Percentiles rank a stretch among this genome's conserved stretches.
phyloP scores from a whole-genome alignment of 2,797 vertebrate genomes.

The Ceyx erithaca region DNA sequence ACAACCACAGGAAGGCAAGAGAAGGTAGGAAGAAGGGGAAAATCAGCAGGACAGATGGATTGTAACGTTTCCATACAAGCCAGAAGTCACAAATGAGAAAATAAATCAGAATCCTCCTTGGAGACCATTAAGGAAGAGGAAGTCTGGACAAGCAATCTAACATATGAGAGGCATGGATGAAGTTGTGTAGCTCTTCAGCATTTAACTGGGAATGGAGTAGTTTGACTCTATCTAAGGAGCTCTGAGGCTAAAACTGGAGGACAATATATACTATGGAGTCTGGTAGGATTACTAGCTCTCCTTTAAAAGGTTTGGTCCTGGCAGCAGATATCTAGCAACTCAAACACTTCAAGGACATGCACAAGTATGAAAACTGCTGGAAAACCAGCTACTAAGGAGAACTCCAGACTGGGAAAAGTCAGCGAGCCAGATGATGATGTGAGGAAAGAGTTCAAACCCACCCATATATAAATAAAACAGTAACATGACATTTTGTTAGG shows the following conservation, averaged over 20 bases:
- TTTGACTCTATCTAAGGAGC: not conserved
- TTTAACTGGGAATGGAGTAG: not conserved
- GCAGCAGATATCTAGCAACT: not conserved
- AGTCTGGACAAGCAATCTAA: not conserved
- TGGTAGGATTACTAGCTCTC: not conserved
- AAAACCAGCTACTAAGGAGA: not conserved
- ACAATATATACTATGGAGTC: not conserved
- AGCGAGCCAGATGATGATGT: not conserved
- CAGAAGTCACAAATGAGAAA: not conserved
- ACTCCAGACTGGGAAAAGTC: not conserved
- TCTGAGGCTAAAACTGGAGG: not conserved
- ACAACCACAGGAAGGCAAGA: not conserved
- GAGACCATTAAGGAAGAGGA: not conserved
- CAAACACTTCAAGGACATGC: not conserved
- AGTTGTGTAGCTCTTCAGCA: not conserved
- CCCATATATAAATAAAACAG: not conserved
- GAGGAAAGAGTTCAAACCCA: not conserved
- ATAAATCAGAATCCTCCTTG: not conserved
- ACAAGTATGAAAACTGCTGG: not conserved
- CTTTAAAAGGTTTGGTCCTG: not conserved
- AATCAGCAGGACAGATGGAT: not conserved
- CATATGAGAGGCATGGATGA: not conserved
- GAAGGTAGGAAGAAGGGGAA: not conserved
- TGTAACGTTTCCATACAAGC: not conserved
- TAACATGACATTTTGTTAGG: not conserved